Percentiles rank a stretch among this genome's conserved stretches.
Conservation (phyloP, 2,113 vertebrate genomes). For the Orthonyx spaldingii region DNA sequence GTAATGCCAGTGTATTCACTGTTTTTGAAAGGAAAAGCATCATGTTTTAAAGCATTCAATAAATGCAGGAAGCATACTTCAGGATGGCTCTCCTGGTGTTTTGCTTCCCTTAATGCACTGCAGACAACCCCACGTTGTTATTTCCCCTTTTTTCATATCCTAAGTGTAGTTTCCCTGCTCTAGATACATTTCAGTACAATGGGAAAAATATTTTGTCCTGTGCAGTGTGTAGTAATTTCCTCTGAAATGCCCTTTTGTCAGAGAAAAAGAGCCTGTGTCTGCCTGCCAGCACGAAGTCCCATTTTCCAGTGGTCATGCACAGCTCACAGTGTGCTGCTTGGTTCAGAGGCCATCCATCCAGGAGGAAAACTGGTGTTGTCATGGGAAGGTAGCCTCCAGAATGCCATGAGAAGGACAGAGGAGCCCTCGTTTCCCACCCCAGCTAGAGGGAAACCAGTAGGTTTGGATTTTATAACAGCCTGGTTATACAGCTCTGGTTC, state of each 20-base stretch:
- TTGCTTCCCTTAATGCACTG: constrained; percentile 55
- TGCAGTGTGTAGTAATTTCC: constrained; percentile 29
- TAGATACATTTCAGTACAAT: constrained; percentile 49
- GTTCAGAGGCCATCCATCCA: neutral
- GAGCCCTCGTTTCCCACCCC: neutral
- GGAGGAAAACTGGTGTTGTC: neutral
- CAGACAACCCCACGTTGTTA: constrained; percentile 62
- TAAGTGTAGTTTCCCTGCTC: constrained; percentile 54
- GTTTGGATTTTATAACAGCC: accelerated
- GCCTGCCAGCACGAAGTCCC: neutral
- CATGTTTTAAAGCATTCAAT: constrained; percentile 66
- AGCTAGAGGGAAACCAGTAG: neutral
- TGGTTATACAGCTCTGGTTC: neutral
- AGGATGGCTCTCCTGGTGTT: constrained; percentile 45
- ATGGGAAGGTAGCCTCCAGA: neutral
- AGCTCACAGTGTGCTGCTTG: neutral
- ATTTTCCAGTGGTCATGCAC: neutral
- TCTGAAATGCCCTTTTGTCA: neutral
- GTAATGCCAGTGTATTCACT: constrained; percentile 24
- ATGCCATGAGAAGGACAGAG: neutral
- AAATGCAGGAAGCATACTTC: constrained; percentile 63
- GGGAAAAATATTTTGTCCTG: constrained; percentile 7
- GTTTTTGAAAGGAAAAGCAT: constrained; percentile 66
- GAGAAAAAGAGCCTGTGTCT: neutral
- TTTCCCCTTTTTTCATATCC: constrained; percentile 51